These are phyloP conservation scores for Cranoglanis bouderius DNA, from an alignment of 2,113 vertebrate species.

Conservation along the genomic window DNA sequence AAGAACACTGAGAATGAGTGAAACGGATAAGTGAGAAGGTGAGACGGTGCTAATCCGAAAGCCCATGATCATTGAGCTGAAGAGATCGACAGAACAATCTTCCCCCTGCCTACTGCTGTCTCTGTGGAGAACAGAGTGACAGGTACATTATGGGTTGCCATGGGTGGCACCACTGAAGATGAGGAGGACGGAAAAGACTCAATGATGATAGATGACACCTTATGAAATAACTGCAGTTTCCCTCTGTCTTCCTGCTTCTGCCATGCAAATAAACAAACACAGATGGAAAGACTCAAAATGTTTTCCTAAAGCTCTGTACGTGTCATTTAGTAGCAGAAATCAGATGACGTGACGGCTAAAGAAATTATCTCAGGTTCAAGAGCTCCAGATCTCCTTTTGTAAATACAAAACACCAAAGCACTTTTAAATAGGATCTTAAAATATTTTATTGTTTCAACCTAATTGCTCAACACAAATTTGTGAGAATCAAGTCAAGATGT, in stretches of 20 bases:
- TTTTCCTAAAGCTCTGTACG: background rate
- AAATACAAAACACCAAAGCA: background rate
- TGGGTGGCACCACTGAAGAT: background rate
- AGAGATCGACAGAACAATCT: background rate
- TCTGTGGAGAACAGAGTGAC: background rate
- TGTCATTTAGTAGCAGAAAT: background rate
- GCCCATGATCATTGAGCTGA: conserved; percentile 1
- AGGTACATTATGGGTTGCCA: conserved; percentile 16
- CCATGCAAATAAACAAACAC: conserved; percentile 6
- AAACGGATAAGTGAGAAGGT: background rate
- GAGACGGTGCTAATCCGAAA: background rate
- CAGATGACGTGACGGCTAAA: background rate
- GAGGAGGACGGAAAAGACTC: background rate
- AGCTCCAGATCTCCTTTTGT: background rate
- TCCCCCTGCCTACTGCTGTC: background rate
- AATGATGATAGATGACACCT: conserved; percentile 14
- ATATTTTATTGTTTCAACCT: background rate
- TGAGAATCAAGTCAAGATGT: background rate
- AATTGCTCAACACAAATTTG: background rate
- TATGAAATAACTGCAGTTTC: background rate
- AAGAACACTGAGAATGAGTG: background rate
- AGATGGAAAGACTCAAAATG: background rate
- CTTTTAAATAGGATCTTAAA: background rate
- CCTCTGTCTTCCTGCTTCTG: background rate
- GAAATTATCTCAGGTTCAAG: background rate